Percentiles rank a stretch among this genome's conserved stretches.
These are phyloP conservation scores for Acanthosepion pharaonis DNA, from an alignment of 2,888 invertebrate species.

Conservation along the genomic window DNA sequence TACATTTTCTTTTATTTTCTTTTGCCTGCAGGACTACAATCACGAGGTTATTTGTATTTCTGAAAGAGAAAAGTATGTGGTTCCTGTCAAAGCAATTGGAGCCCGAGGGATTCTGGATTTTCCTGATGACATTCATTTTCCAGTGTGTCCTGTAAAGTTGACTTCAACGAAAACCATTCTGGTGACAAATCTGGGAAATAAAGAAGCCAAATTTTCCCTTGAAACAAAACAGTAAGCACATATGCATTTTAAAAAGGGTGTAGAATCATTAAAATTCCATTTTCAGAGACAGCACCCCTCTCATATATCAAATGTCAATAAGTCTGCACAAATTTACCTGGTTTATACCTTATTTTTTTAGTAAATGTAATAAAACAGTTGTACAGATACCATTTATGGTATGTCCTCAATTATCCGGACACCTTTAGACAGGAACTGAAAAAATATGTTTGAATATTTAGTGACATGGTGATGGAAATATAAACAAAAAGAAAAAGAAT, in stretches of 20 bases:
- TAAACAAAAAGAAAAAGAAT: no score
- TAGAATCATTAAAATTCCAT: no score
- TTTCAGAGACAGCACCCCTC: no score
- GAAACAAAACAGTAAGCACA: slow-evolving; percentile 75
- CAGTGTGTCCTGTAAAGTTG: slow-evolving; percentile 78
- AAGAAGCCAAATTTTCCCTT: slow-evolving; percentile 77
- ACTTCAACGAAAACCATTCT: slow-evolving; percentile 76
- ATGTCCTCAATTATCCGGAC: no score
- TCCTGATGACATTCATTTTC: slow-evolving; percentile 78
- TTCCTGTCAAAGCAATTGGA: slow-evolving; percentile 77
- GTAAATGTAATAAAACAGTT: no score
- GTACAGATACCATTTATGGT: no score
- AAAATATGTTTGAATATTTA: no score
- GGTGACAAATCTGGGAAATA: slow-evolving; percentile 78
- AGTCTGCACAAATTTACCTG: no score
- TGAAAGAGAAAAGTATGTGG: slow-evolving; percentile 75
- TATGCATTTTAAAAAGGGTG: neutral
- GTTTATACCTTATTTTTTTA: no score
- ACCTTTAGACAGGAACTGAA: no score
- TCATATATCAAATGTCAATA: no score
- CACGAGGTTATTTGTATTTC: slow-evolving; percentile 75
- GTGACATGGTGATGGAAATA: no score
- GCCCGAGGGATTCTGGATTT: slow-evolving; percentile 79
- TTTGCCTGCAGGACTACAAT: slow-evolving; percentile 71
- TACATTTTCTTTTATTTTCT: slow-evolving; percentile 42